Conservation (phyloP, 2,888 invertebrate species). For the Archaeoteleia sp. region DNA sequence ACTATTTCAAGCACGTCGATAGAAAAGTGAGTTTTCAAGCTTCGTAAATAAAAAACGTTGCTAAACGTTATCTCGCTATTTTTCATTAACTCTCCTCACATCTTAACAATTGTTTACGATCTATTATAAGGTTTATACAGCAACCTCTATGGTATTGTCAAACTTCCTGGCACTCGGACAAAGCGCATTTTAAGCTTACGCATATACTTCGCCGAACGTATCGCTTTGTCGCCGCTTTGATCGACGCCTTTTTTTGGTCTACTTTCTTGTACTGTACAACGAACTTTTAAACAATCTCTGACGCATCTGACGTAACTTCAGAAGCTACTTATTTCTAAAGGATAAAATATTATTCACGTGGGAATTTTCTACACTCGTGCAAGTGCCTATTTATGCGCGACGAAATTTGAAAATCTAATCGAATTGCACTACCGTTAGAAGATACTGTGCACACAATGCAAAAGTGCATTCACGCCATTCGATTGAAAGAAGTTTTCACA, state of each 20-base stretch:
- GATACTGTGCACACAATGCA: neutral
- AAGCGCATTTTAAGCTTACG: slow-evolving; percentile 66
- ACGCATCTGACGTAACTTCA: slow-evolving; percentile 16
- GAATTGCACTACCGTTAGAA: slow-evolving; percentile 1
- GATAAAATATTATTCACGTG: slow-evolving; percentile 13
- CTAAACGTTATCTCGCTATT: neutral
- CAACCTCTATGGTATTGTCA: slow-evolving; percentile 71
- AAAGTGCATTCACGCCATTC: too few relatives aligned
- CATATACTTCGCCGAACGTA: slow-evolving; percentile 12
- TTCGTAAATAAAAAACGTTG: neutral
- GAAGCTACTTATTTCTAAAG: neutral
- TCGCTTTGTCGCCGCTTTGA: neutral
- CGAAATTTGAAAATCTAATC: slow-evolving; percentile 14
- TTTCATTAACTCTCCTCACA: neutral
- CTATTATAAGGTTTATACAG: slow-evolving; percentile 59
- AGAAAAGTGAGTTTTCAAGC: neutral
- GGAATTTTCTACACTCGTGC: neutral
- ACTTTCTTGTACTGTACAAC: slow-evolving; percentile 2
- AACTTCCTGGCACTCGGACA: slow-evolving; percentile 68
- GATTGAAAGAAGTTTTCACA: too few relatives aligned
- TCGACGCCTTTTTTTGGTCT: neutral
- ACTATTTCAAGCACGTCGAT: neutral
- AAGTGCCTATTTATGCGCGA: slow-evolving; percentile 4
- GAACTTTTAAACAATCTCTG: slow-evolving; percentile 8
- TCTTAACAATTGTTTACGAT: slow-evolving; percentile 51